A percentile compares a stretch with the other conserved stretches of the same genome.
These are phyloP conservation scores for Glaucidium brasilianum DNA, from an alignment of 2,113 vertebrate species.

Conservation along the genomic window DNA sequence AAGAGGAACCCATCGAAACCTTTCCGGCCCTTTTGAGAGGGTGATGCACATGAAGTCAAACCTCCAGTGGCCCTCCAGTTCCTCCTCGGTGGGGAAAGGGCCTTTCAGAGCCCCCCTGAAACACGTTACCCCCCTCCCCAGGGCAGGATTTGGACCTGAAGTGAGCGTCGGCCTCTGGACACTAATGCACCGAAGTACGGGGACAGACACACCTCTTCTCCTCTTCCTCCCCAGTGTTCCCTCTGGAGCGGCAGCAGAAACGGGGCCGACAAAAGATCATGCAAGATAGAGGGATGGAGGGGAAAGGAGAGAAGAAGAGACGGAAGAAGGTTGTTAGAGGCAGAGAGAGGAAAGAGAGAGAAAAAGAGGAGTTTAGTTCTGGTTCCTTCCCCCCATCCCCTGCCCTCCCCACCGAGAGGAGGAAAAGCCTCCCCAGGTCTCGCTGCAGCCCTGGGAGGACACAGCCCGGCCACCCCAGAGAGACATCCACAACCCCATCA, in stretches of 20 bases:
- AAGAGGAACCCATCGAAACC: not conserved
- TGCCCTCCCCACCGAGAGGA: not conserved
- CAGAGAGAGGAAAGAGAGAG: conserved; percentile 20
- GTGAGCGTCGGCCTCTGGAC: not conserved
- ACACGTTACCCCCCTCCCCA: not conserved
- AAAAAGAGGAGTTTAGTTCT: conserved; percentile 55
- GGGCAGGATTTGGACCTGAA: conserved; percentile 6
- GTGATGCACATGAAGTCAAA: rapidly evolving
- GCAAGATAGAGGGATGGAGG: conserved; percentile 72
- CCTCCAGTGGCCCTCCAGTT: rapidly evolving
- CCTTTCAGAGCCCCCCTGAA: not conserved
- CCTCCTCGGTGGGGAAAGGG: rapidly evolving
- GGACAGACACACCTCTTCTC: conserved; percentile 89
- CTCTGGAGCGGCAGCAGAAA: conserved; percentile 91
- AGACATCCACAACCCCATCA: not conserved
- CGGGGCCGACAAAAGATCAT: conserved; percentile 84
- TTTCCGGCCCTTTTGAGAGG: not conserved
- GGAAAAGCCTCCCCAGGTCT: not conserved
- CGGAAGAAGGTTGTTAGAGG: conserved; percentile 31
- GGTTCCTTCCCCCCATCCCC: not conserved
- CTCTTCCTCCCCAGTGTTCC: conserved; percentile 90
- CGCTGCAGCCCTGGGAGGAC: not conserved
- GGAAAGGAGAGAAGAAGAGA: conserved; percentile 57
- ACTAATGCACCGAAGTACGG: conserved; percentile 28
- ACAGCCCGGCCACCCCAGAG: not conserved